These are phyloP conservation scores for Dexiosoma caninum DNA, from an alignment of 2,888 invertebrate species.

Conservation along the genomic window DNA sequence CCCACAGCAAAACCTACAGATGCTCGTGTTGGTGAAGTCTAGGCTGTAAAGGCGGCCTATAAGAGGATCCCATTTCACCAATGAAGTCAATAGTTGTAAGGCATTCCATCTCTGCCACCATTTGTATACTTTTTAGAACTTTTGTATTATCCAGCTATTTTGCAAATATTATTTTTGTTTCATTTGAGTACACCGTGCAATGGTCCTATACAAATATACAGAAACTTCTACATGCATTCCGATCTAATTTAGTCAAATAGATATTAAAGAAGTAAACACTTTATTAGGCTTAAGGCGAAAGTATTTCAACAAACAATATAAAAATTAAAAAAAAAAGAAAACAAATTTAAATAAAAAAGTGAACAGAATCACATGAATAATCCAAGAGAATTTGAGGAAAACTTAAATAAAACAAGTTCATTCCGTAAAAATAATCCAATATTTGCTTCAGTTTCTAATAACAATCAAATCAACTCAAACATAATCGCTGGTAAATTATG, in stretches of 20 bases:
- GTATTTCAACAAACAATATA: conserved; percentile 55
- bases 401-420: conserved; percentile 54
- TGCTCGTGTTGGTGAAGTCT: too few species aligned
- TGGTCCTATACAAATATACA: background rate
- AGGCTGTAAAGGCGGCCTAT: too few species aligned
- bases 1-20: too few species aligned
- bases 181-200: background rate
- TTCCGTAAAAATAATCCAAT: background rate
- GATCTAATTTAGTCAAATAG: conserved; percentile 58
- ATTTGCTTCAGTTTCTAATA: conserved; percentile 11
- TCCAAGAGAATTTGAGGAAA: conserved; percentile 29
- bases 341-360: background rate
- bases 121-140: too few species aligned
- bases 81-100: too few species aligned
- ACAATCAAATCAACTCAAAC: background rate
- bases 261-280: conserved; percentile 56
- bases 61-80: too few species aligned
- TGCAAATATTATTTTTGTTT: too few species aligned
- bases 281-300: conserved; percentile 63
- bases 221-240: background rate
- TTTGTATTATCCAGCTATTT: too few species aligned
- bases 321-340: background rate
- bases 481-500: too few species aligned
- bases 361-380: conserved; percentile 35
- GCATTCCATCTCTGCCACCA: too few species aligned